Evolutionary conservation across 2,797 vertebrate genomes (phyloP).

Genomic region (Buphagus erythrorhynchus): DNA sequence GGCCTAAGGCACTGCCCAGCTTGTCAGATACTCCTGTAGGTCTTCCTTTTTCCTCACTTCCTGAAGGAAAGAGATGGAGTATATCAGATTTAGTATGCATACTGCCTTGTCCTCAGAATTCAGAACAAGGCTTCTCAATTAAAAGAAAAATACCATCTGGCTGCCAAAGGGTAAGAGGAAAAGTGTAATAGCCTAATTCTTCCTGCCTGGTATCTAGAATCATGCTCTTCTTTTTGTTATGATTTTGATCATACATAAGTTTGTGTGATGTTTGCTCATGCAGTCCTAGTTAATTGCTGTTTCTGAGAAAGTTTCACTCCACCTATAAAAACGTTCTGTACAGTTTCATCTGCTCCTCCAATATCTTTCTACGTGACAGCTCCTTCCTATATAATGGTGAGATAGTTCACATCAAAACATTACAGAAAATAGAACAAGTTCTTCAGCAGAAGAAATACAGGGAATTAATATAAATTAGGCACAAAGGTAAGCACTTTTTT

Average conservation of each 20-base stretch:
- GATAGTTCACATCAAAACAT: not conserved
- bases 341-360: not conserved
- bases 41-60: slow-evolving; percentile 39
- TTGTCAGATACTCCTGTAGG: slow-evolving; percentile 25
- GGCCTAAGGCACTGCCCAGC: slow-evolving; percentile 91
- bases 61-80: slow-evolving; percentile 45
- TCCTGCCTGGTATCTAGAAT: not conserved
- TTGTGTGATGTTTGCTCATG: not conserved
- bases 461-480: not conserved
- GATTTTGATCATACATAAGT: not conserved
- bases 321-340: not conserved
- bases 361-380: rapidly evolving
- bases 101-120: not conserved
- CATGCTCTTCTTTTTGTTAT: not conserved
- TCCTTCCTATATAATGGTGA: not conserved
- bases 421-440: not conserved
- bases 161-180: not conserved
- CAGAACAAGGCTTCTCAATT: not conserved
- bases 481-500: not conserved
- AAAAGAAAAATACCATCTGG: not conserved
- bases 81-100: not conserved
- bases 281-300: not conserved
- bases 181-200: not conserved
- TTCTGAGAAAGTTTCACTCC: not conserved
- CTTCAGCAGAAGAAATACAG: not conserved